Base-by-base conservation (phyloP, 2,113 vertebrate species). In the Guaruba guarouba region DNA sequence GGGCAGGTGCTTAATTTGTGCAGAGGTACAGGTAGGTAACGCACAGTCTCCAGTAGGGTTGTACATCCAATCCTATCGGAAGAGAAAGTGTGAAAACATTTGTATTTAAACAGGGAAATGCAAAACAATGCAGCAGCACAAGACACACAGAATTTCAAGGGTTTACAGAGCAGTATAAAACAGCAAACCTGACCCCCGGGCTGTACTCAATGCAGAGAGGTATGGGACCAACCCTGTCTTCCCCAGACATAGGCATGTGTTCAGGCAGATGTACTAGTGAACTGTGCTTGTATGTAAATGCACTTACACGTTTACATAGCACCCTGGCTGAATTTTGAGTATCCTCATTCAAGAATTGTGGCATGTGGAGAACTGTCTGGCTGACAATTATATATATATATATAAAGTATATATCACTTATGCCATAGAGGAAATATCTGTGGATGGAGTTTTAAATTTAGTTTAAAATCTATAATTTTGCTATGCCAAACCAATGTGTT, bases 121-220 rank as follows among this genome's bases (percentile, higher is more conserved):
- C 18, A 87, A 82, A 54, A 17, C 25, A 54, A 2, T 1, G 15
- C 4, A 1, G 13, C 4, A 11, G 43, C 55, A 75, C 69, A 59
- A 37, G 41, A n/a, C 29, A 23, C 7, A 8, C 37, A 49, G 63
- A 22, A 31, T n/a, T 49, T 28, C 0, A 0, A 48, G 22, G 24
- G 8, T 4, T 10, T 22, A 12, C 5, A 33, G n/a, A 23, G 44
- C 29, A 64, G 43, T 48, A 31, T 49, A 13, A 46, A 27, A 5
- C 17, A 33, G 33, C 2, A 6, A 63, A 35, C 5, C 22, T 0
- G 0, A 17, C 10, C 12, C 22, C 52, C 8, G 43, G 68, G 39
- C 48, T 74, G 37, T 17, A 11, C 0, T 0, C 0, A 5, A 33
- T 33, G 43, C 57, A 76, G 63, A 43, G 43, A 2, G 1, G 35